Base-by-base conservation (phyloP, 2,888 invertebrate species). In the Epinotia bilunana region DNA sequence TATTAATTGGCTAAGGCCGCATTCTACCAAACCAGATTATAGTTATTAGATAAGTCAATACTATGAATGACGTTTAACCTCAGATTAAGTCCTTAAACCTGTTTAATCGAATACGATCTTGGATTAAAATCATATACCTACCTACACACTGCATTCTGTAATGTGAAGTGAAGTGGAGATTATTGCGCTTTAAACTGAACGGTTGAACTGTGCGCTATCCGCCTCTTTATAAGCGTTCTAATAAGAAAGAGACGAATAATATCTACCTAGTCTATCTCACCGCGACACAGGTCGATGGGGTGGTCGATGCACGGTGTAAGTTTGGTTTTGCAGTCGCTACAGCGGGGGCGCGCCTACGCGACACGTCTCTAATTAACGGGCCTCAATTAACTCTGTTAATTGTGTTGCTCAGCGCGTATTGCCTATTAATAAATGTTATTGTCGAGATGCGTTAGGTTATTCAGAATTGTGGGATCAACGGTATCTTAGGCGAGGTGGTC, bases 351-450 rank as follows among this genome's bases (percentile, higher is more conserved):
- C 78, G 88, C 89, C 89, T 89, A 87, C 90, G 88, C 90, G 91
- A 91, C 91, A 90, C 85, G 84, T 86, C 87, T 82, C 90, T 91
- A 92, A 92, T 92, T 92, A 92, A 91, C 86, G 83, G 82, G 78
- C 82, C 85, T 83, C 91, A 91, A 91, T 91, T 92, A 91, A 91
- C 88, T 84, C 78, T 79, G 80, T 78, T 79, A 86, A 87, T 88
- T 87, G 85, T 86, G 80, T 83, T 83, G 85, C 86, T 79, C 83
- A 71, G 28, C 64, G 3, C 9, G 39, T 43, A 60, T 60, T 18
- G n/a, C 28, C 65, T 72, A 65, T 69, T 74, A 57, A 74, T 63
- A 57, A 63, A 65, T 43, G 46, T 55, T 72, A 62, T 57, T 67
- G 20, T 39, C 13, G 67, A 65, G 53, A 67, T 67, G 55, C 68